Evolutionary conservation across 2,113 vertebrate genomes (phyloP).

Genomic region (Psittacara wagleri): DNA sequence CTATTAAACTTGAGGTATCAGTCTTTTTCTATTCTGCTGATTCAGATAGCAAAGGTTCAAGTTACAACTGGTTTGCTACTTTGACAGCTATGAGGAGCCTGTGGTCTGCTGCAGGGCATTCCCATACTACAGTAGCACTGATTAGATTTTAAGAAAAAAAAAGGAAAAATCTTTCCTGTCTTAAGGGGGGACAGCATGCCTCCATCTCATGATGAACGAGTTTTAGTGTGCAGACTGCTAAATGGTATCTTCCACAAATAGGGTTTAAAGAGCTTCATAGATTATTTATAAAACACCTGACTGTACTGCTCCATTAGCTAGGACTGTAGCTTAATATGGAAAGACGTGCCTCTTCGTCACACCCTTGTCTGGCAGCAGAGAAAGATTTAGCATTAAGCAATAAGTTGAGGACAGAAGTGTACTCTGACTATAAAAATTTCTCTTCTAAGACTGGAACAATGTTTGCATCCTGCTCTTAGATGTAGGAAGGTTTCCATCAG

Average conservation of each 20-base stretch:
- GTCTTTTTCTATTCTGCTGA: not conserved
- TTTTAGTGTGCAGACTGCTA: not conserved
- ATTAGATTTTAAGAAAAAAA: not conserved
- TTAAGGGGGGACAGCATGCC: not conserved
- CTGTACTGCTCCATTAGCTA: not conserved
- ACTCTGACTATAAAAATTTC: not conserved
- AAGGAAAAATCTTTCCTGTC: not conserved
- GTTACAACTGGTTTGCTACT: not conserved
- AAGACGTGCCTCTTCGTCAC: constrained; percentile 4
- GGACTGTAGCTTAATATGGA: not conserved
- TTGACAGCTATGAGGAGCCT: not conserved
- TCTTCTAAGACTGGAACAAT: not conserved
- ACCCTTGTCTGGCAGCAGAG: not conserved
- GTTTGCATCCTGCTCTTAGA: not conserved
- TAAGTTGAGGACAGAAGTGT: not conserved
- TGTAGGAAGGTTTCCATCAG: not conserved
- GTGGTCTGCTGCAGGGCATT: not conserved
- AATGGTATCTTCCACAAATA: constrained; percentile 26
- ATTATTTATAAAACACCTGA: constrained; percentile 41
- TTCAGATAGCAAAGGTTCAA: not conserved
- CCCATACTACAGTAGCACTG: not conserved
- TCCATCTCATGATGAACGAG: constrained; percentile 29
- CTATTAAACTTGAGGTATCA: not conserved
- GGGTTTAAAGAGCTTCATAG: constrained; percentile 17
- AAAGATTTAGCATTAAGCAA: not conserved